Base-by-base conservation (phyloP, 2,888 invertebrate genomes). In the Sceliomorpha sp. region DNA sequence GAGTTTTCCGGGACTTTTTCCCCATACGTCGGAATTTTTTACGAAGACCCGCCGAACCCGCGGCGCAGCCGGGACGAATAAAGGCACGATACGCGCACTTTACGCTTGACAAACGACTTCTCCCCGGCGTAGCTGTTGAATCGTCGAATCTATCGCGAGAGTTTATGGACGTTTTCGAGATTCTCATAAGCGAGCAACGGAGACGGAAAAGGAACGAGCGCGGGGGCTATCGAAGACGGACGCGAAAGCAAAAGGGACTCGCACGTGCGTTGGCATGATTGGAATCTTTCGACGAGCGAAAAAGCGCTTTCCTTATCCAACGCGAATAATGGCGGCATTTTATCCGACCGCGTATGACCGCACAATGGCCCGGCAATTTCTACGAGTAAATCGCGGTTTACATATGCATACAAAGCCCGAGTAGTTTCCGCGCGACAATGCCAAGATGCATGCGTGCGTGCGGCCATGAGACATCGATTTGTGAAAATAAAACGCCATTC, bases 341-440 rank as follows among this genome's bases (percentile, higher is more conserved):
- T 53, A 59, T 53, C 69, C 51, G 68, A 29, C 36, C 40, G 39
- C n/a, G 59, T 63, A 71, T 40, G 51, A 60, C 44, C 44, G 62
- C 70, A 80, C 81, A 81, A 81, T 79, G 74, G 72, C 67, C 66
- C 56, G 37, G 70, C 75, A 70, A 77, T 81, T 80, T 77, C 76
- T 72, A 68, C 62, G 67, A 74, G 72, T 74, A 75, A 78, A 73
- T 48, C 75, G 71, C 76, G 77, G 20, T 73, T 79, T 78, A 78
- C 81, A 80, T 81, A 80, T 78, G 80, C 81, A 80, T 77, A 80
- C 79, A 81, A 80, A 80, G 78, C 74, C n/a, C 73, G 70, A 48
- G 64, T 47, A 64, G 74, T 66, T 76, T 67, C 71, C 70, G 72
- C 59, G 73, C 71, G 73, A 75, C 76, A 79, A 78, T 76, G 75